Conservation (phyloP, 1,140 invertebrate genomes). For the Heliconius nattereri region DNA sequence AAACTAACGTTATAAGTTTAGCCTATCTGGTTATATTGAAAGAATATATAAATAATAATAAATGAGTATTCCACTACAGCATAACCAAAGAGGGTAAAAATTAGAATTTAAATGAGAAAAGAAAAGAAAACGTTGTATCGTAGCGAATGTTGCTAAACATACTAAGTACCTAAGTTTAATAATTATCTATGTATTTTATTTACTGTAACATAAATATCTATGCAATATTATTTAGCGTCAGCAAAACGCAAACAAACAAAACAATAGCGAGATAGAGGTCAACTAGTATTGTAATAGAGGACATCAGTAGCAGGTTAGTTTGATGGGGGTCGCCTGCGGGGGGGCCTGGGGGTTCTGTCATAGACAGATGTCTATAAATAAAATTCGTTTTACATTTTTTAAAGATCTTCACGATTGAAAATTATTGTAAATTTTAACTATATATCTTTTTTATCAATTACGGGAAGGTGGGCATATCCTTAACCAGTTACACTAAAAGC, state of each 20-base stretch:
- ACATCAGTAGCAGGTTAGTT: slow-evolving; percentile 2
- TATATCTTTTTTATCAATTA: too few species aligned
- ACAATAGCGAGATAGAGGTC: slow-evolving; percentile 4
- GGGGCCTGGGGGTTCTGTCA: neutral
- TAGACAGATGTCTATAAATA: neutral
- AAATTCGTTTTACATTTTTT: too few species aligned
- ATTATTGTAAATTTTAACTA: too few species aligned
- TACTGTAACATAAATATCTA: neutral
- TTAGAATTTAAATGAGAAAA: too few species aligned
- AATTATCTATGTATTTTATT: neutral
- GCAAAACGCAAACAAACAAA: neutral
- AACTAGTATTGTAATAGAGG: neutral
- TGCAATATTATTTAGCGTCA: neutral
- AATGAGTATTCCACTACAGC: neutral
- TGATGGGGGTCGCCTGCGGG: neutral
- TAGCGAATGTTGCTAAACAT: neutral
- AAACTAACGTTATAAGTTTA: neutral
- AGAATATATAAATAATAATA: neutral
- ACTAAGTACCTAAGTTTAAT: neutral
- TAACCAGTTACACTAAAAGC: too few species aligned
- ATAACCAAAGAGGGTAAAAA: neutral
- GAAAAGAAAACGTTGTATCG: too few species aligned
- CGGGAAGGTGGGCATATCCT: too few species aligned
- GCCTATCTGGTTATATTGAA: neutral
- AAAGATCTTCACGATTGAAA: too few species aligned